Evolutionary conservation across 1,140 invertebrate genomes (phyloP).

Genomic region (Rhyacophila brunnea): DNA sequence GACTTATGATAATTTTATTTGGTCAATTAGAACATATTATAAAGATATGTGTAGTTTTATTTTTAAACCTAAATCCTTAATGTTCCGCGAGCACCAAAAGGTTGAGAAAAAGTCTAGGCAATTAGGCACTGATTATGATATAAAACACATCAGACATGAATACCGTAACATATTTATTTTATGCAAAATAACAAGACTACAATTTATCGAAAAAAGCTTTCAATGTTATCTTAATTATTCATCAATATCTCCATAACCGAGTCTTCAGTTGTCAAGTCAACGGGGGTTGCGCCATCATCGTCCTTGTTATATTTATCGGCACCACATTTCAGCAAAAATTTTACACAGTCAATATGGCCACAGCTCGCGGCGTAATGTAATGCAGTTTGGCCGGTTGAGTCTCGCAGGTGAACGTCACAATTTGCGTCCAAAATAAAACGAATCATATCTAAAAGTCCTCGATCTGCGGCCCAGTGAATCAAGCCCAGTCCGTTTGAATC

Average conservation of each 20-base stretch:
- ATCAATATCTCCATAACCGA: constrained; percentile 25
- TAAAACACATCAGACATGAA: too few species aligned
- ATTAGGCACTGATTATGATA: too few species aligned
- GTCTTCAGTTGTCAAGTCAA: constrained; percentile 62
- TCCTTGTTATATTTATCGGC: constrained; percentile 59
- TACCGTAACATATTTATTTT: too few species aligned
- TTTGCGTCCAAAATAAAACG: constrained; percentile 57
- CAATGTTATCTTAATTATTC: constrained; percentile 4
- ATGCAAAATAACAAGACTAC: not conserved
- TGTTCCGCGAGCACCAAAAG: too few species aligned
- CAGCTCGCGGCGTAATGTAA: constrained; percentile 84
- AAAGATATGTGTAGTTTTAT: too few species aligned
- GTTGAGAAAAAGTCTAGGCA: too few species aligned
- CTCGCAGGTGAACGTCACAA: constrained; percentile 70
- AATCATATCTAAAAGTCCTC: constrained; percentile 66
- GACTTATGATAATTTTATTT: too few species aligned
- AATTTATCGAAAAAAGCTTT: not conserved
- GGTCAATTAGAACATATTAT: too few species aligned
- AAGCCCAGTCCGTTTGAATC: constrained; percentile 75
- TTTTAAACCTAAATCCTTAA: too few species aligned
- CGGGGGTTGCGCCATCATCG: constrained; percentile 59
- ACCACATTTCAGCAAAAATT: constrained; percentile 61
- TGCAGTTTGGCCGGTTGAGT: constrained; percentile 79
- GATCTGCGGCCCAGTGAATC: constrained; percentile 88
- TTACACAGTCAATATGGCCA: constrained; percentile 69